phyloP scores from a whole-genome alignment of 2,888 invertebrate genomes.

The Thecophora atra region DNA sequence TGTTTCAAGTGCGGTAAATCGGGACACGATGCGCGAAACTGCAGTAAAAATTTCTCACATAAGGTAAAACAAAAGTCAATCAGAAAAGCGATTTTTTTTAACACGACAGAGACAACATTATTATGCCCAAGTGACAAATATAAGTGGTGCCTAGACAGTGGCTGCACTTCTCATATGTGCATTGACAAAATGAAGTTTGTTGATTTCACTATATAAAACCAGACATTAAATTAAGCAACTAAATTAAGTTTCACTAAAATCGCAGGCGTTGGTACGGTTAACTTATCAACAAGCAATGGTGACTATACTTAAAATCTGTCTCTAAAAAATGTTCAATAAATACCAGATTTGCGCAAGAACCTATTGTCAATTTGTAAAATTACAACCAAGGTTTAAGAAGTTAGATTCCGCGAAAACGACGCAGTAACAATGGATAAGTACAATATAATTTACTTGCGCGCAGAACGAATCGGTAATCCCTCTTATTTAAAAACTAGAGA shows the following conservation, averaged over 20 bases:
- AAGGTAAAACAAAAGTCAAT: too few species aligned
- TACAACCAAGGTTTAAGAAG: slow-evolving; percentile 1
- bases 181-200: slow-evolving; percentile 12
- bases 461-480: too few species aligned
- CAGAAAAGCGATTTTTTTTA: too few species aligned
- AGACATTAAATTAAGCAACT: slow-evolving; percentile 40
- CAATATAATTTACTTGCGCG: too few species aligned
- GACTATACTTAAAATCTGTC: slow-evolving; percentile 26
- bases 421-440: too few species aligned
- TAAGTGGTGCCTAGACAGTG: slow-evolving; percentile 24
- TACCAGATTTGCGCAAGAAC: slow-evolving; percentile 41
- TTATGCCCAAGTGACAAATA: not conserved
- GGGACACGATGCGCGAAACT: too few species aligned
- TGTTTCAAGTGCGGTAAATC: too few species aligned
- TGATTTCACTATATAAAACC: not conserved
- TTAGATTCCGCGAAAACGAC: too few species aligned
- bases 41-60: too few species aligned
- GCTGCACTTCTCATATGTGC: slow-evolving; percentile 28
- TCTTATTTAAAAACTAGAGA: slow-evolving; percentile 8
- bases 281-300: slow-evolving; percentile 22
- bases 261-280: slow-evolving; percentile 38
- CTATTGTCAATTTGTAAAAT: slow-evolving; percentile 43
- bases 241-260: slow-evolving; percentile 41
- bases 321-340: slow-evolving; percentile 40
- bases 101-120: slow-evolving; percentile 14